phyloP scores from a whole-genome alignment of 2,113 vertebrate species.

The Aegotheles bennettii region DNA sequence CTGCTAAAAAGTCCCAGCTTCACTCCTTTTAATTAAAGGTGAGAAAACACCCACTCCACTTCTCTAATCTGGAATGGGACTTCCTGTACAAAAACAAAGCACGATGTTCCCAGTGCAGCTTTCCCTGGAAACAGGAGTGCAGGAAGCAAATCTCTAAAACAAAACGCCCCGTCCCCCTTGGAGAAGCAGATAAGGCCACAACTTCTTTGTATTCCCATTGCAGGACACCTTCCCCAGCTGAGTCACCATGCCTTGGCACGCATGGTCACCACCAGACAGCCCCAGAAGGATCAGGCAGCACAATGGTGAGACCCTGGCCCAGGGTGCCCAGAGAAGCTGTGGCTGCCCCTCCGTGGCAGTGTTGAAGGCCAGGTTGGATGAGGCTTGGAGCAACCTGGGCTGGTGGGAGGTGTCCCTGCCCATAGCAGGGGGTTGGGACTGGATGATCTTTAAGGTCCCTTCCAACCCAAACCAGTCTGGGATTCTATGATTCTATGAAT shows the following conservation, averaged over 20 bases:
- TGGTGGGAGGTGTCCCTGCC: too few relatives aligned
- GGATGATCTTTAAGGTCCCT: too few relatives aligned
- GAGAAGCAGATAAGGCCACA: background rate
- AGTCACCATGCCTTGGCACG: fast-evolving
- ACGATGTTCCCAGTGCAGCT: fast-evolving
- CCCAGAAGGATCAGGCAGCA: fast-evolving
- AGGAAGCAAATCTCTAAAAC: background rate
- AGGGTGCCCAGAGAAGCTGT: too few relatives aligned
- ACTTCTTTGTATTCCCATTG: background rate
- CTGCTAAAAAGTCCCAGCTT: background rate
- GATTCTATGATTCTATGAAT: too few relatives aligned
- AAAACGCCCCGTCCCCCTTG: fast-evolving
- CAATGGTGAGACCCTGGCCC: too few relatives aligned
- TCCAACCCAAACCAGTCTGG: too few relatives aligned
- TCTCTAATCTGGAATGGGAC: background rate
- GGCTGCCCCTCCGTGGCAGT: too few relatives aligned
- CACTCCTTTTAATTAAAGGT: background rate
- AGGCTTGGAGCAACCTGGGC: too few relatives aligned
- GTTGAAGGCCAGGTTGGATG: too few relatives aligned
- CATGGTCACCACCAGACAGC: background rate
- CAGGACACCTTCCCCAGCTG: background rate
- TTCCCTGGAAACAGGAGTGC: background rate
- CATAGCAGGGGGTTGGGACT: too few relatives aligned
- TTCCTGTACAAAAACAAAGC: background rate
- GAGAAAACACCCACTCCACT: background rate